Percentiles rank a stretch among this genome's conserved stretches.
Conservation (phyloP, 2,888 invertebrate genomes). For the Cotesia congregata region DNA sequence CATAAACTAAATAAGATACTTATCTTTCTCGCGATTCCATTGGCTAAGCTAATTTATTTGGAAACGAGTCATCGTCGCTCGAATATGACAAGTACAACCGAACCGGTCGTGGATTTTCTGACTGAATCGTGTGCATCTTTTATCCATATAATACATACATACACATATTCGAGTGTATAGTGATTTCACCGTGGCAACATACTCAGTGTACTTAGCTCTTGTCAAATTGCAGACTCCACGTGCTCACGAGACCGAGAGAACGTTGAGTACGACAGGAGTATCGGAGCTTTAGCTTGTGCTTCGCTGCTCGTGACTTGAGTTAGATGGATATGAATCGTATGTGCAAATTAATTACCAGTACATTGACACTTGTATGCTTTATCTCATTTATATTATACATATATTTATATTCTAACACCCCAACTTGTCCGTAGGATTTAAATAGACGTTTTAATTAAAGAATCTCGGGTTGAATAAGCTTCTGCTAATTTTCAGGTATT, state of each 20-base stretch:
- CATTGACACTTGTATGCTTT: conserved; percentile 21
- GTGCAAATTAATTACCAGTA: conserved; percentile 30
- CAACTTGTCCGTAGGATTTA: background rate
- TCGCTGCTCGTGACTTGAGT: conserved; percentile 19
- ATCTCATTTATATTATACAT: conserved; percentile 21
- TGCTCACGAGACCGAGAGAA: conserved; percentile 48
- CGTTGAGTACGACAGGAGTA: conserved; percentile 20
- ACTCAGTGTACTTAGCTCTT: conserved; percentile 33
- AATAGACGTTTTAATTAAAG: too few relatives aligned
- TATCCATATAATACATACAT: background rate
- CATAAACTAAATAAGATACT: background rate
- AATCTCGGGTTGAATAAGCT: too few relatives aligned
- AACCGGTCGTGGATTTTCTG: background rate
- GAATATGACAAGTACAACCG: background rate
- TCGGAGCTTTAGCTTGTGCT: conserved; percentile 11
- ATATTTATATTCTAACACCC: conserved; percentile 4
- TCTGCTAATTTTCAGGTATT: too few relatives aligned
- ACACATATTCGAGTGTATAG: conserved; percentile 33
- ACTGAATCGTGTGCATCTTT: background rate
- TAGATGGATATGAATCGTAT: conserved; percentile 18
- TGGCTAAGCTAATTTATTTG: background rate
- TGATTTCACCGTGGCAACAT: conserved; percentile 29
- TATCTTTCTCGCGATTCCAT: background rate
- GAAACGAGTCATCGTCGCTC: background rate
- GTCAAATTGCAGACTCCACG: conserved; percentile 45